Base-by-base conservation (phyloP, 2,113 vertebrate species). In the Caracal caracal region DNA sequence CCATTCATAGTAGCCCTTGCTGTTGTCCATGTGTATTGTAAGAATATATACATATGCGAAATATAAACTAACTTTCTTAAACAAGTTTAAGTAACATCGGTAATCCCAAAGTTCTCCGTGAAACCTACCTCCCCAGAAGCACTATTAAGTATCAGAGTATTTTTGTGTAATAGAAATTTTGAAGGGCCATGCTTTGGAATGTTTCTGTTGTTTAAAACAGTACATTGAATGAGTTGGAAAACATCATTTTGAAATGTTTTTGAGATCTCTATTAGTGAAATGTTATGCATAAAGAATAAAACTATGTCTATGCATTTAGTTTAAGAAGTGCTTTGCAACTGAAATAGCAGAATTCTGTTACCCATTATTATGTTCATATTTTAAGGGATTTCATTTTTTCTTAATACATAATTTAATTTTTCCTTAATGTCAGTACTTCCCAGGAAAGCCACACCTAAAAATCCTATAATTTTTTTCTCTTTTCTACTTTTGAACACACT, bases 401-500 rank as follows among this genome's bases (percentile, higher is more conserved):
- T 76, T 78, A 68, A 80, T 84, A 47, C 5, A 61, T 15, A 92
- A 79, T 94, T 93, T 78, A 75, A n/a, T 84, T 90, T 88, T 93
- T 70, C 10, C 6, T 78, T 47, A 81, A n/a, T 94, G 71, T 75
- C 11, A 71, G 15, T 26, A 35, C 90, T 97, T 87, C 43, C 56
- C 37, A 63, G n/a, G 75, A 73, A 63, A 70, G 6, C 94, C 15
- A 2, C 92, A 26, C 1, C 0, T 94, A 89, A 73, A 95, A 81
- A 11, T 47, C 26, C 9, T 80, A 1, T 84, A 22, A 26, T 79
- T 65, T 95, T 80, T 88, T 89, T 63, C n/a, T 22, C 10, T 79
- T 91, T 96, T 88, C 71, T 89, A 85, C 24, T 61, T 97, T 94
- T 33, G 1, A 97, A 49, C 84, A 94, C 75, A 17, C 24, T 70